Evolutionary conservation across 2,888 invertebrate genomes (phyloP), one percentile per base, ranked within the genome.

Genomic region (Macrophya alboannulata): DNA sequence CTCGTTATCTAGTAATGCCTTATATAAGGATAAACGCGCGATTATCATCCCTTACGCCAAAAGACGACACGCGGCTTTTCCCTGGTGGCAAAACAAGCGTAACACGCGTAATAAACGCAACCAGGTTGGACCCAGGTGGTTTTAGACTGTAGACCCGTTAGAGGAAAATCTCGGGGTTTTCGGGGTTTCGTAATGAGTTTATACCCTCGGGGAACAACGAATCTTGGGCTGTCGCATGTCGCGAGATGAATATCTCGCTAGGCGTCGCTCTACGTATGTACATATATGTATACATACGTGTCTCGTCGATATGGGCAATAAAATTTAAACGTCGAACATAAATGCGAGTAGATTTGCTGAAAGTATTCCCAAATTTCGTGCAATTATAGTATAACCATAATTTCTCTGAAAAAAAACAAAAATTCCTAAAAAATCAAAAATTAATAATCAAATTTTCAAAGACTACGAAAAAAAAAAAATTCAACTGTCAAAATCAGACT

Each of bases 141-240:
- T 37, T 8, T 0, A n/a, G n/a, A 8, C 21, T 62, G 12, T 17
- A n/a, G n/a, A n/a, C n/a, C n/a, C 31, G 31, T 37, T 55, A 21
- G 40, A 37, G 62, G 37, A 43, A 81, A 81, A 81, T 81, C 81
- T 81, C 81, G 40, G 37, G 37, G 43, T 62, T n/a, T 62, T 62
- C 62, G 25, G 37, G 17, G 40, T 31, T 81, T 81, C 62, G 62
- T 81, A 59, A 81, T 81, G 81, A 59, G 81, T 81, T 81, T 81
- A 81, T 81, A 81, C 62, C 81, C 81, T 12, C 12, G 6, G 81
- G 81, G 25, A 81, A n/a, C 51, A 17, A 31, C 76, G 45, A 31
- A 10, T 31, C 55, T 1, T 31, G 17, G 17, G 72, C n/a, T 74
- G 72, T 43, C 72, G 10, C 43, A 45, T 8, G 72, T 74, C 45